Base-by-base conservation (phyloP, 1,140 invertebrate species). In the Scylla paramamosain region DNA sequence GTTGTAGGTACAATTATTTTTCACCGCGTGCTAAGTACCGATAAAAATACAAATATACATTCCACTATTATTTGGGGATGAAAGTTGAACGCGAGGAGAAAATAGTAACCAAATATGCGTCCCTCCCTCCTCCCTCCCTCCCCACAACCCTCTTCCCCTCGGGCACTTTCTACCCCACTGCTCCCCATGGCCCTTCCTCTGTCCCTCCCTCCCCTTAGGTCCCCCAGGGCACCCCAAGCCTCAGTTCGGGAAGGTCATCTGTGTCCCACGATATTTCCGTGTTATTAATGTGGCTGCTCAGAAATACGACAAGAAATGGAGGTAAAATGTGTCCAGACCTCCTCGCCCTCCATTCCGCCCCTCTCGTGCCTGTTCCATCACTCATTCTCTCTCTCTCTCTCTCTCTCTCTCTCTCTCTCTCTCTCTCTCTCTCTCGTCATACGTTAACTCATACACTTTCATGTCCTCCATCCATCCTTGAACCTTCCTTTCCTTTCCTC, bases 401-500 rank as follows among this genome's bases (percentile, higher is more conserved):
- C 91, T 77, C 91, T 92, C 91, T 77, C 91, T 77, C 91, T 77
- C 91, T 92, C 91, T 92, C 91, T 77, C 91, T 92, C 91, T 92
- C 91, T 46, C 91, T 77, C 59, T 77, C 91, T 92, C 91, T 77
- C 91, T 92, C 91, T 92, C 91, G 12, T 25, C 31, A 20, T n/a
- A 29, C 31, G 6, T 28, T 77, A 77, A 77, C 86, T 88, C 86
- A 39, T 28, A 16, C 86, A 45, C 14, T 88, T 46, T 46, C 31
- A 45, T 28, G 8, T 20, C 52, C 83, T 39, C 83, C 83, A 29
- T 39, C 32, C 83, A 48, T 48, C 89, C 32, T 7, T 59, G 48
- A 10, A 67, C 91, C n/a, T n/a, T 31, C 52, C 31, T 25, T 59
- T 52, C 46, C 32, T 91, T 12, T 39, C 89, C 28, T 39, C 6